Conservation (phyloP, 2,113 vertebrate species). For the Xiphophorus hellerii region DNA sequence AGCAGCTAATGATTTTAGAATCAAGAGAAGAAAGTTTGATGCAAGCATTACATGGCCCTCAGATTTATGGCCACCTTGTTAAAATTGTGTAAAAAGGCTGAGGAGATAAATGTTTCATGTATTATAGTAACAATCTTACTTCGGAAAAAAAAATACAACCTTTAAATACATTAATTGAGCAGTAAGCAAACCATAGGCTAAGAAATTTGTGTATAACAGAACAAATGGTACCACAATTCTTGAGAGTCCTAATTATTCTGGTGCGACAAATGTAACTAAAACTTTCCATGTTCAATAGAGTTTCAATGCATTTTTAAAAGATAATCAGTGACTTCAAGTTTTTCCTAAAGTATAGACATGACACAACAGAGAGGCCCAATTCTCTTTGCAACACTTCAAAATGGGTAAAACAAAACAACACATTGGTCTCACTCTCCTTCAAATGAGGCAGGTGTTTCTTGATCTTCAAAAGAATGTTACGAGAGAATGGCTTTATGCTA, state of each 20-base stretch:
- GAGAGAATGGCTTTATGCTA: neutral
- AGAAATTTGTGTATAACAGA: neutral
- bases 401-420: neutral
- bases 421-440: neutral
- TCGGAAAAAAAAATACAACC: no score
- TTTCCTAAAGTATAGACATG: neutral
- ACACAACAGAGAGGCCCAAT: neutral
- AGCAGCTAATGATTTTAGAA: constrained; percentile 56
- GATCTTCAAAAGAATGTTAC: no score
- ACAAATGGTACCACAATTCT: neutral
- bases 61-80: neutral
- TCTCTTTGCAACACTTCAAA: neutral
- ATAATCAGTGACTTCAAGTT: neutral
- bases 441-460: no score
- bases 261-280: no score
- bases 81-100: neutral
- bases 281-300: neutral
- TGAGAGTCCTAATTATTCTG: no score
- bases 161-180: neutral
- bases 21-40: constrained; percentile 27
- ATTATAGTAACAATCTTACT: neutral
- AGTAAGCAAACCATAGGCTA: neutral
- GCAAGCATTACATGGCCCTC: neutral
- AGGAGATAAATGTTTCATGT: neutral
- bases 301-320: neutral